Conservation (phyloP, 2,797 vertebrate species). For the Silurus lanzhouensis region DNA sequence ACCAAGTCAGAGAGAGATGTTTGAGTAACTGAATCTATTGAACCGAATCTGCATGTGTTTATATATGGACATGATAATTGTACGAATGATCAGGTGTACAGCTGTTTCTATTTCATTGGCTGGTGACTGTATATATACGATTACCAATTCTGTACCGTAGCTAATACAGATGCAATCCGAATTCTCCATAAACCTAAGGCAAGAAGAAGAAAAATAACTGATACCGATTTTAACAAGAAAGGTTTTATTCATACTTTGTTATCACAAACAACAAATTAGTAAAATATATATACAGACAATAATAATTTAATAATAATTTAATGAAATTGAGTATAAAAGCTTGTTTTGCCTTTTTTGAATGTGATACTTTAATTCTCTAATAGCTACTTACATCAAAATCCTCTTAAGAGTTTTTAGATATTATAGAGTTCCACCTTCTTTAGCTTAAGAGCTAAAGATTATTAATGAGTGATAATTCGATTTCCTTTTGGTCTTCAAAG, state of each 20-base stretch:
- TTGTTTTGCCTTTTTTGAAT: not conserved
- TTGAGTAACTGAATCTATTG: not conserved
- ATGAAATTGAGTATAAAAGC: not conserved
- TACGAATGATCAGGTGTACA: not conserved
- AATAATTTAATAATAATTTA: not conserved
- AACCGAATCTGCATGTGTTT: not conserved
- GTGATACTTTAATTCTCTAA: not conserved
- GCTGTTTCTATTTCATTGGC: not conserved
- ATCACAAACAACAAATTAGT: not conserved
- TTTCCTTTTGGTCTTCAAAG: not conserved
- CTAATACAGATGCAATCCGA: not conserved
- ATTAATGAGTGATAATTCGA: too few relatives aligned
- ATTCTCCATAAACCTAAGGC: not conserved
- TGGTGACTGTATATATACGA: not conserved
- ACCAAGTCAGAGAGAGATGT: too few relatives aligned
- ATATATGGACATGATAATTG: not conserved
- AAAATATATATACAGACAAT: not conserved
- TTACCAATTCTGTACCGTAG: not conserved
- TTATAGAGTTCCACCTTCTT: not conserved
- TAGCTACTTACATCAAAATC: not conserved
- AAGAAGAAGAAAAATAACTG: not conserved
- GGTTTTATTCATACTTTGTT: not conserved
- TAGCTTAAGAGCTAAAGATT: not conserved
- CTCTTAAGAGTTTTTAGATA: not conserved
- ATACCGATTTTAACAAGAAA: not conserved